Base-by-base conservation (phyloP, 2,113 vertebrate genomes). In the Nanorana parkeri region DNA sequence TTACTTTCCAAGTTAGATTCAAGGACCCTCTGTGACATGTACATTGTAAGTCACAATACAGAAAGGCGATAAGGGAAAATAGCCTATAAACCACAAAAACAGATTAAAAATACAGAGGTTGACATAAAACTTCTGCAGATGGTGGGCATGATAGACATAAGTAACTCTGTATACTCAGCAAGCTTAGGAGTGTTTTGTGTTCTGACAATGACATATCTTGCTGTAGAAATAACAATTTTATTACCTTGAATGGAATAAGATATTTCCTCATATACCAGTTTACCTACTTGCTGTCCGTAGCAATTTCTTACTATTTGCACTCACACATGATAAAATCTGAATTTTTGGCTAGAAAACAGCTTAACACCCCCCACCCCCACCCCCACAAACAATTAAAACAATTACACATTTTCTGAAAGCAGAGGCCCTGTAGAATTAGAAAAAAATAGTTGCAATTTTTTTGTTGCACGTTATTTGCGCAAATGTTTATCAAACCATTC, bases 1-100 rank as follows among this genome's bases (percentile, higher is more conserved):
- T 79, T 47, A 68, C 77, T 60, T 79, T 68, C 68, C 54, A 79
- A 68, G 65, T 69, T 60, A 79, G 36, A 68, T 68, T 69, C 77
- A 79, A 68, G 66, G 77, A 69, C 77, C 66, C 65, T 78, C 61
- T 56, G 64, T 69, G 77, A 56, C 77, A 79, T 68, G 51, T 32
- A n/a, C 66, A 68, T 60, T 58, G 66, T 79, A 28, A 58, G 54
- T 29, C 58, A 23, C 54, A 68, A 36, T 51, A 56, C 21, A 21
- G 51, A 20, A 15, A 55, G 55, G 29, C 8, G 51, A 68, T 79
- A 58, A 79, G 66, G 77, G 24, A 41, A 66, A 78, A 66, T 67
- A 66, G 16, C 77, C 64, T 56, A 68, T 68, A 79, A 78, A 79
- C n/a, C 29, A 58, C 28, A 60, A 6, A 32, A 24, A 79, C 21